These are phyloP conservation scores for Papilio protenor DNA, from an alignment of 2,888 invertebrate species.

Conservation along the genomic window DNA sequence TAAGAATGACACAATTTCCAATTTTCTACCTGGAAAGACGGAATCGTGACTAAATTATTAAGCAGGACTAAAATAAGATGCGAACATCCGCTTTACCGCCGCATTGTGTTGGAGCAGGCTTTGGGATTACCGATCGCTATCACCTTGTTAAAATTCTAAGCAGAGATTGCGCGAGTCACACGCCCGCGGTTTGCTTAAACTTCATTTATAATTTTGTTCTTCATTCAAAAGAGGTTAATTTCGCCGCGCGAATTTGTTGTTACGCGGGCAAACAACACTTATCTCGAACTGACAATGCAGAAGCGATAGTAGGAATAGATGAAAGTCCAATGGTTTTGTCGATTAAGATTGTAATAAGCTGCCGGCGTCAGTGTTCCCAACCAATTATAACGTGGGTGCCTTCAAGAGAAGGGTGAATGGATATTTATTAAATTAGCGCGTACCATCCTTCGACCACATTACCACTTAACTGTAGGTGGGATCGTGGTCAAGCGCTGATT, in stretches of 20 bases:
- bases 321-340: background rate
- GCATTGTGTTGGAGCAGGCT: constrained; percentile 74
- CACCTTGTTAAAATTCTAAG: constrained; percentile 77
- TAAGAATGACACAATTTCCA: constrained; percentile 80
- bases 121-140: constrained; percentile 77
- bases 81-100: constrained; percentile 73
- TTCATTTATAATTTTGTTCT: constrained; percentile 73
- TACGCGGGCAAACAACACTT: background rate
- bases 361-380: no score
- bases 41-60: constrained; percentile 81
- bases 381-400: no score
- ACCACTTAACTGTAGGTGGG: no score
- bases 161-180: constrained; percentile 74
- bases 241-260: background rate
- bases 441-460: no score
- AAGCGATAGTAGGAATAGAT: background rate
- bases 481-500: no score
- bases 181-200: constrained; percentile 69
- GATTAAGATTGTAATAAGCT: background rate
- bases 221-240: constrained; percentile 39
- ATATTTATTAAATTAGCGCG: no score
- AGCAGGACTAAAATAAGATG: constrained; percentile 76
- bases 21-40: constrained; percentile 80
- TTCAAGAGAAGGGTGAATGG: no score
- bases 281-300: background rate